Conservation (phyloP, 2,113 vertebrate genomes). For the Heterotilapia buettikoferi region DNA sequence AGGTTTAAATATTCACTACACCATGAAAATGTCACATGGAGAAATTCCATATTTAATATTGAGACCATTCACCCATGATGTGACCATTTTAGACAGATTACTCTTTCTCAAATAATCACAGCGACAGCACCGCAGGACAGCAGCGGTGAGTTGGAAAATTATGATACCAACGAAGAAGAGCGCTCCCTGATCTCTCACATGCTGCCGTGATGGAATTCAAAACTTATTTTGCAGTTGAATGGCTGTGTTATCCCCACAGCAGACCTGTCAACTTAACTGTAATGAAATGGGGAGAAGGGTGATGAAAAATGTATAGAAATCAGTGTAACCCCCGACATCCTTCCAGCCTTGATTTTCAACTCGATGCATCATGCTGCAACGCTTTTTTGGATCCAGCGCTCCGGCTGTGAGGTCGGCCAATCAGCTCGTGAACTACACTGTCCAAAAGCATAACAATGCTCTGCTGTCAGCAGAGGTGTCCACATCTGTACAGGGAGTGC, state of each 20-base stretch:
- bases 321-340: background rate
- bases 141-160: background rate
- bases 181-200: background rate
- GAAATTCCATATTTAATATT: background rate
- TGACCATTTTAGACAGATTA: background rate
- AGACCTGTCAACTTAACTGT: constrained; percentile 18
- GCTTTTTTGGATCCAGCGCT: background rate
- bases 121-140: background rate
- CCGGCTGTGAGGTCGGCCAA: background rate
- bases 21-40: background rate
- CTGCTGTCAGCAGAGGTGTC: background rate
- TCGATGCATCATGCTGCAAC: background rate
- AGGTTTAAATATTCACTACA: background rate
- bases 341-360: background rate
- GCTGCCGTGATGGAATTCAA: constrained; percentile 1
- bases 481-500: background rate
- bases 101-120: background rate
- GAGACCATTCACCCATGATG: background rate
- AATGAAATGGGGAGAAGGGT: constrained; percentile 16
- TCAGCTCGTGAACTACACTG: background rate
- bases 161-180: background rate
- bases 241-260: constrained; percentile 18
- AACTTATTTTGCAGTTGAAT: constrained; percentile 38
- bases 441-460: background rate
- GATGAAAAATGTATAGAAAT: constrained; percentile 43